Evolutionary conservation across 2,888 invertebrate species (phyloP), one percentile per base, ranked within the genome.

Genomic region (Xestoiulus laeticollis): DNA sequence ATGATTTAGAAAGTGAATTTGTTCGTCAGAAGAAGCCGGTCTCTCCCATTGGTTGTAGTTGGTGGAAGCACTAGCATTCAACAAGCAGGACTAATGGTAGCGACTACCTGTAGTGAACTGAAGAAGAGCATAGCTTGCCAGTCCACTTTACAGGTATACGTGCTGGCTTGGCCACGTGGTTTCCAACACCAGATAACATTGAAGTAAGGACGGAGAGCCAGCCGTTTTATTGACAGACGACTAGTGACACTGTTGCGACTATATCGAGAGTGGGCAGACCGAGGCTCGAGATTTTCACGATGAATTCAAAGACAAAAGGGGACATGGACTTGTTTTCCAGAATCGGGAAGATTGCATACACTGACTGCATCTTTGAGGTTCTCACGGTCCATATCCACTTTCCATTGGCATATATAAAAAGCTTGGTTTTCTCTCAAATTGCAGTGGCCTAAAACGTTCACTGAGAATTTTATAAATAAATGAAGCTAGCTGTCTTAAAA

Each of bases 81-180:
- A 14, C 14, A 12, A 5, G 22, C 59, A 59, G 59, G 59, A 59
- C n/a, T 22, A n/a, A 59, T 59, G 59, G 4, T 59, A 59, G n/a
- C 59, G 59, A 59, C 59, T 59, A 59, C 59, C 59, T 59, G 59
- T 59, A 59, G 59, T n/a, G 59, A 59, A 59, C 59, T 59, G 59
- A 59, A 59, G 59, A 59, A 59, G 59, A 59, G 59, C 59, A 59
- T 22, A 59, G 59, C 59, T 59, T 6, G 59, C 59, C n/a, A 22
- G 59, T 59, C 8, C n/a, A 22, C n/a, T 59, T n/a, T 59, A 59
- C 59, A 59, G 59, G 59, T 59, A 59, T 59, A 22, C 38, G 5
- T 38, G 38, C 38, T 38, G 2, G 33, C 59, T 22, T 59, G 59
- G n/a, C 59, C 59, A 59, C 59, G 59, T 59, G 59, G 59, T 59